Evolutionary conservation across 2,888 invertebrate species (phyloP), one percentile per base, ranked within the genome.

Genomic region (Eupithecia exiguata): DNA sequence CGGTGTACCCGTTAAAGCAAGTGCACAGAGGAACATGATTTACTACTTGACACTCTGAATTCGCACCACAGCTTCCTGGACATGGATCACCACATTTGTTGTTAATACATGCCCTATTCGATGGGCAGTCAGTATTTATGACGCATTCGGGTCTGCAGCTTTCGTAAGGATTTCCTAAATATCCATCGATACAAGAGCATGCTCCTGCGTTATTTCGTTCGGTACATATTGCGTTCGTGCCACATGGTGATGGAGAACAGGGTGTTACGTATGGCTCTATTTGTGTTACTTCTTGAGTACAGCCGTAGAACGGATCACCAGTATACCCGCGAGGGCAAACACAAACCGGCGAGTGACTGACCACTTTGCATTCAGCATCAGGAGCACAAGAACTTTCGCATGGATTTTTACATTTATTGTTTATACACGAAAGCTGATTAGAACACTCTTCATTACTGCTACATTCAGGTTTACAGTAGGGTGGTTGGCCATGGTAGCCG

Each of bases 391-490:
- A 94, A 68, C 96, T 96, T 76, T 96, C 95, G 81, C 97, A 97
- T 10, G 97, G 97, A 89, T 97, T 96, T 83, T 94, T 95, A 86
- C 97, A 97, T 92, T 97, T 97, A 85, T 96, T 96, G 87, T 96
- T 96, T 43, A 96, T 95, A 84, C 97, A 98, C 3, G 97, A 96
- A 78, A 96, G 90, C 79, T 96, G 95, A 78, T 92, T 92, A 18
- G 95, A 88, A 85, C 97, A 97, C 88, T 97, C 97, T 79, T 96
- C 96, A 82, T 97, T 97, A 78, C 96, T 96, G 67, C 96, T 95
- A 87, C 98, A 98, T 91, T 97, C 97, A 1, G 97, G 97, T 79
- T 96, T 95, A 82, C 97, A 97, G 81, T 96, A 96, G 5, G 97
- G 97, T 69, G 97, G 96, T 77, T 95, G 94, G 38, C 97, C 97